Evolutionary conservation across 2,888 invertebrate genomes (phyloP), one percentile per base, ranked within the genome.

Genomic region (Mythimna pallens): DNA sequence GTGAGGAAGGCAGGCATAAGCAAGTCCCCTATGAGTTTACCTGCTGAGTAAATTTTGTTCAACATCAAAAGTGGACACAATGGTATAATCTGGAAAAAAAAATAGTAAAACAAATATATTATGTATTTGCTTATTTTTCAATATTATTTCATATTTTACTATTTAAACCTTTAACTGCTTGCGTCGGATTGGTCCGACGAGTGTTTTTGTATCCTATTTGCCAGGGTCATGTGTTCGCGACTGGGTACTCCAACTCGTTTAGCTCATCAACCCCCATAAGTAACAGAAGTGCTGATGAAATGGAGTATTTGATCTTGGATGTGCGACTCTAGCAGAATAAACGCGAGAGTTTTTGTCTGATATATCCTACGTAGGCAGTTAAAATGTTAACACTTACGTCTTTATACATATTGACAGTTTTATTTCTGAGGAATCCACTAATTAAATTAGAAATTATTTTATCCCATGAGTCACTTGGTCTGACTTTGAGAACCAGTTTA

Each of bases 21-120:
- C 65, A 95, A 87, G 47, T 96, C 95, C 34, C 93, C 93, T 58
- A 96, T 93, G 12, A 96, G 80, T 86, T 94, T 95, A 78, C 95
- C 94, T 57, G 93, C 88, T 47, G 94, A 92, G 55, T 89, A 86
- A 9, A 90, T 87, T 86, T 94, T 94, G 73, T 90, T 94, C 55
- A 93, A 61, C 36, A 95, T 76, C 14, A 96, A 71, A 30, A 95
- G 87, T 43, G 95, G 94, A 76, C 92, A 92, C 50, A 95, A 68
- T 52, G 88, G 76, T 62, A 95, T 86, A 20, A 96, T 83, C 96
- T 96, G 91, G 95, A 95, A 54, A 85, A 20, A 17, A 20, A 7
- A 76, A 58, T 25, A 1, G 4, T 1, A 34, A 25, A 50, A 22
- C 1, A 40, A 47, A 25, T 17, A 4, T 1, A 17, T 50, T 43